phyloP scores from a whole-genome alignment of 1,140 invertebrate species.

The Hyphantria cunea region DNA sequence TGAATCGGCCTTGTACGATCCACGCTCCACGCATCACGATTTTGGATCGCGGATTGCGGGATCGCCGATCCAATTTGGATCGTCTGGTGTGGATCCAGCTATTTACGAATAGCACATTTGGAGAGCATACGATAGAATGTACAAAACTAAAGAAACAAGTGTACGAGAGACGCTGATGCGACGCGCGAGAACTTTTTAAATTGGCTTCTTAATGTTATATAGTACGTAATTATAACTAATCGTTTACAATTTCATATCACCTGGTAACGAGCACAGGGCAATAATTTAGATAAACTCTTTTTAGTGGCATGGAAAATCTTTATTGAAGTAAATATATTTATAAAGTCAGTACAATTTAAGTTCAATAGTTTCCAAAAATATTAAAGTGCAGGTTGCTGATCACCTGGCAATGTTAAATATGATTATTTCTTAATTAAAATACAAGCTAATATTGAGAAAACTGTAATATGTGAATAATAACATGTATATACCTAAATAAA shows the following conservation, averaged over 20 bases:
- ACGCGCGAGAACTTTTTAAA: no score
- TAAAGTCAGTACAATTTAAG: conserved; percentile 84
- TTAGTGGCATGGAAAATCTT: conserved; percentile 82
- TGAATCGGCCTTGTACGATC: no score
- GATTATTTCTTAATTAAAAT: conserved; percentile 84
- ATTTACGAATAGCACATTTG: no score
- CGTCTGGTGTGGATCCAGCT: no score
- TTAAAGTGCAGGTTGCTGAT: conserved; percentile 83
- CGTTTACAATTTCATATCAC: not conserved
- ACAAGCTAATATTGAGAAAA: conserved; percentile 83
- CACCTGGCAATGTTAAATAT: conserved; percentile 83
- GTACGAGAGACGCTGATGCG: no score
- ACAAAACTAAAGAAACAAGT: no score
- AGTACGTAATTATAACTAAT: no score
- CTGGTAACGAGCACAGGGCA: conserved; percentile 3
- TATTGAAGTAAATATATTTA: conserved; percentile 84
- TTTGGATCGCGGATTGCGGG: no score
- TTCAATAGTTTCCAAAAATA: conserved; percentile 84
- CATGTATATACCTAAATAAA: conserved; percentile 82
- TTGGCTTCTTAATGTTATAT: no score
- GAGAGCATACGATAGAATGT: no score
- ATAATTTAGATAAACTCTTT: conserved; percentile 19
- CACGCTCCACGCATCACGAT: no score
- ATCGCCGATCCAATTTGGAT: no score
- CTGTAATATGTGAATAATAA: conserved; percentile 82